Evolutionary conservation across 1,140 invertebrate genomes (phyloP), one percentile per base, ranked within the genome.

Genomic region (Gryllus bimaculatus): DNA sequence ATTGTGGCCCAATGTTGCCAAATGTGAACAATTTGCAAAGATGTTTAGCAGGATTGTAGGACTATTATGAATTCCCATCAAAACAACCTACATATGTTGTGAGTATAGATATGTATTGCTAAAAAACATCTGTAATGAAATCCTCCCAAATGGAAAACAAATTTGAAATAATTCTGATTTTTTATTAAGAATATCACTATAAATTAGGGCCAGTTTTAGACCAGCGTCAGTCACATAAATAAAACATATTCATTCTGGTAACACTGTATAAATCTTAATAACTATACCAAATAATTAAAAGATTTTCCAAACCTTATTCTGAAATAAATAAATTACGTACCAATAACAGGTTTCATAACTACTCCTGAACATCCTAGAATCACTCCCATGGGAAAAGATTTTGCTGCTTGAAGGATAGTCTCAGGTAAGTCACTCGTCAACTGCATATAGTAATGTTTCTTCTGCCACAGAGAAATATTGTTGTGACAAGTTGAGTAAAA

Each of bases 361-460:
- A 93, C 87, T 10, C 92, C 92, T 6, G 90, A 90, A 7, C 93
- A 85, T 21, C 92, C 92, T 3, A 93, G 84, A 21, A 89, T 89
- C 1, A 92, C 89, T 39, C 92, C 91, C 78, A 91, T 88, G 8
- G 90, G 88, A 84, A 92, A 91, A 0, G 87, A 89, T 81, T 87
- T 88, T 80, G 89, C 88, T 3, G 89, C 88, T 73, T 87, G 84
- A 39, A 89, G 82, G 26, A 91, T 84, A 18, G 88, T 87, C 76
- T 88, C 86, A 0, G 91, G 91, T 5, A 92, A 84, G 81, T 91
- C 88, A 74, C 87, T 86, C n/a, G 88, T 88, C 76, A 88, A 83
- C 78, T 87, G 86, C 80, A 88, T 83, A 76, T 85, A 83, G 12
- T 85, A 82, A 76, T 85, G 83, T 81, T 88, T 85, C 79, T 84